Conservation (phyloP, 2,797 vertebrate species). For the Gila robusta region DNA sequence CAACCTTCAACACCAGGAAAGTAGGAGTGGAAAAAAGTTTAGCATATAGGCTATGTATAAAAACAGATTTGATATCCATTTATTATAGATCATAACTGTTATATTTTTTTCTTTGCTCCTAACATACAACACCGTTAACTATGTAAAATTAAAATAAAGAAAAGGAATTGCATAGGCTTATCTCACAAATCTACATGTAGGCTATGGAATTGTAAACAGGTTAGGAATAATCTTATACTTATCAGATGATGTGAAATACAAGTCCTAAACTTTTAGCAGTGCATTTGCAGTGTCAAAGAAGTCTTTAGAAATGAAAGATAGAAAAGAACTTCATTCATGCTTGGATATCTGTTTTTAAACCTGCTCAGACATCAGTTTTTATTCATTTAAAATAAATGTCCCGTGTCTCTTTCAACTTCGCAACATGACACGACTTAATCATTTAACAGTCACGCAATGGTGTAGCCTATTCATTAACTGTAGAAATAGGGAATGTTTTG, state of each 20-base stretch:
- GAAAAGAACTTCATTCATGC: not conserved
- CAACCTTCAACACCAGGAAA: not conserved
- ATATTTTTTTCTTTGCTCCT: not conserved
- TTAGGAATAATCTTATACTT: not conserved
- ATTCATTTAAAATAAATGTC: not conserved
- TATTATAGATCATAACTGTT: not conserved
- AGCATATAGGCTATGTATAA: not conserved
- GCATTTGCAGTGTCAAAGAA: not conserved
- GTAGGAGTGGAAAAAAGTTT: too few relatives aligned
- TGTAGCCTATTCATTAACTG: slow-evolving; percentile 52
- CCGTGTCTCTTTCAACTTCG: not conserved
- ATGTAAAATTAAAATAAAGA: not conserved
- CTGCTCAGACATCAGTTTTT: not conserved
- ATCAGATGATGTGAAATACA: not conserved
- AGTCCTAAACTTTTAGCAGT: not conserved
- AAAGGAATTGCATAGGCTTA: not conserved
- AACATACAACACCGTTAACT: not conserved
- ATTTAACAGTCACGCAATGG: slow-evolving; percentile 41
- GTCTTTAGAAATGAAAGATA: not conserved
- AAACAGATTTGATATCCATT: not conserved
- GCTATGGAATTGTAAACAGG: not conserved
- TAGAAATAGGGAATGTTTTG: slow-evolving; percentile 47
- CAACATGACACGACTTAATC: not conserved
- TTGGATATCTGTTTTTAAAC: not conserved
- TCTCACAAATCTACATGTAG: too few relatives aligned